These are phyloP conservation scores for Eulithis prunata DNA, from an alignment of 2,888 invertebrate species.

Conservation along the genomic window DNA sequence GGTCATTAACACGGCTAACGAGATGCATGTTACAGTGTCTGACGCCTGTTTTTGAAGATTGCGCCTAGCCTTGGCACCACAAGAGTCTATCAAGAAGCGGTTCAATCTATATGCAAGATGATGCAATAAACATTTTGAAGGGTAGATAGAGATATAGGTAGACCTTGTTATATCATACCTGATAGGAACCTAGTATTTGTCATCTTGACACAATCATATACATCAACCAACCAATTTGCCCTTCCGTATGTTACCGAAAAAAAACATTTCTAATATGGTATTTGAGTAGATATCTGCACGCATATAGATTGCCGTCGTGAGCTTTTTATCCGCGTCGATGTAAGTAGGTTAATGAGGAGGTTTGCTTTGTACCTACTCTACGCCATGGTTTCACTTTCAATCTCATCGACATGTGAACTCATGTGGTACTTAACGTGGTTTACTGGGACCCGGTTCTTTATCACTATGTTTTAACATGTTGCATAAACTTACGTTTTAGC, in stretches of 20 bases:
- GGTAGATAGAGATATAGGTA: too few species aligned
- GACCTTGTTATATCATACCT: too few species aligned
- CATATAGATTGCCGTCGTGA: too few species aligned
- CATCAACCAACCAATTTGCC: too few species aligned
- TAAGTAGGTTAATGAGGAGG: conserved; percentile 4
- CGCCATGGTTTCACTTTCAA: conserved; percentile 69
- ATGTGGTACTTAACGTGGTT: conserved; percentile 46
- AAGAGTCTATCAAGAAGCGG: conserved; percentile 7
- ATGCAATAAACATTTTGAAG: too few species aligned
- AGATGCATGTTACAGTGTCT: conserved; percentile 26
- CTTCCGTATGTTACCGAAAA: too few species aligned
- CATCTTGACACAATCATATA: too few species aligned
- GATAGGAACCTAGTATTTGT: too few species aligned
- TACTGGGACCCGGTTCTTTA: conserved; percentile 11
- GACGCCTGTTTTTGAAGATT: conserved; percentile 8
- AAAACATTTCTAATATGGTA: too few species aligned
- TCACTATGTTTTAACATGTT: conserved; percentile 5
- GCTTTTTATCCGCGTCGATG: not conserved
- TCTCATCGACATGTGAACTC: conserved; percentile 51
- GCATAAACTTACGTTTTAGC: conserved; percentile 5
- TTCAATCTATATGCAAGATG: not conserved
- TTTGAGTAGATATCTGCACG: too few species aligned
- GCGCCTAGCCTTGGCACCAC: conserved; percentile 11
- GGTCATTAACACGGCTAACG: conserved; percentile 23
- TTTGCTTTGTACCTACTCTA: conserved; percentile 1